These are phyloP conservation scores for Acrocephalus scirpaceus DNA, from an alignment of 2,797 vertebrate species.

Conservation along the genomic window DNA sequence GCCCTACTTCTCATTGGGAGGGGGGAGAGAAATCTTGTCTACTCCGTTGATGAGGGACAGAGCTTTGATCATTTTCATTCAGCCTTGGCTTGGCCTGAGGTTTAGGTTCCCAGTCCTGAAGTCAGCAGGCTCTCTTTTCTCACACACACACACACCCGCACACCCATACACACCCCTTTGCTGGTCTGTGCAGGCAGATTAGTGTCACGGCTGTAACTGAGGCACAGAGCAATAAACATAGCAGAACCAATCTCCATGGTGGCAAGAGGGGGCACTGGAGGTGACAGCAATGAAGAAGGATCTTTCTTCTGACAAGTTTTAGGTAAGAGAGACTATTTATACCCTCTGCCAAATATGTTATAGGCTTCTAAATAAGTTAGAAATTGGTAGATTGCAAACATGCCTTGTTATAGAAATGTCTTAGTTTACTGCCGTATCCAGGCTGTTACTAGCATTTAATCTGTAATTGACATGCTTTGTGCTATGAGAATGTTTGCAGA, in stretches of 20 bases:
- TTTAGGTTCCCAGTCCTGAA: slow-evolving; percentile 75
- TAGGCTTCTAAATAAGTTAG: slow-evolving; percentile 57
- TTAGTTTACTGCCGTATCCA: slow-evolving; percentile 18
- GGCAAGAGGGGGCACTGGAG: slow-evolving; percentile 71
- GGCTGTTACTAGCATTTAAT: slow-evolving; percentile 60
- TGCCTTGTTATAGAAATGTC: slow-evolving; percentile 45
- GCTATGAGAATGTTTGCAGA: slow-evolving; percentile 38
- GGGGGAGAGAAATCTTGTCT: slow-evolving; percentile 51
- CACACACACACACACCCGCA: not conserved
- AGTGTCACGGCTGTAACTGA: slow-evolving; percentile 76
- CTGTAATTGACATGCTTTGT: slow-evolving; percentile 71
- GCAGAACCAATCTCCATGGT: slow-evolving; percentile 74
- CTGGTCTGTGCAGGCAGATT: slow-evolving; percentile 73
- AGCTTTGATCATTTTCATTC: slow-evolving; percentile 80
- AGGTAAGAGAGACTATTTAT: slow-evolving; percentile 76
- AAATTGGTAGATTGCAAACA: slow-evolving; percentile 28
- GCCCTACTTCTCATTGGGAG: slow-evolving; percentile 66
- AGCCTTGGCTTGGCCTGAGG: slow-evolving; percentile 78
- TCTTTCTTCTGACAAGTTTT: slow-evolving; percentile 75
- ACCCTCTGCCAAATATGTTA: slow-evolving; percentile 28
- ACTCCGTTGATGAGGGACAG: slow-evolving; percentile 74
- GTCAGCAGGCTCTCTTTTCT: slow-evolving; percentile 59
- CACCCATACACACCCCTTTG: slow-evolving; percentile 1
- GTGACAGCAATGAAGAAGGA: slow-evolving; percentile 74
- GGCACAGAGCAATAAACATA: slow-evolving; percentile 71